Evolutionary conservation across 2,113 vertebrate species (phyloP), one percentile per base, ranked within the genome.

Genomic region (Desmodus rotundus): DNA sequence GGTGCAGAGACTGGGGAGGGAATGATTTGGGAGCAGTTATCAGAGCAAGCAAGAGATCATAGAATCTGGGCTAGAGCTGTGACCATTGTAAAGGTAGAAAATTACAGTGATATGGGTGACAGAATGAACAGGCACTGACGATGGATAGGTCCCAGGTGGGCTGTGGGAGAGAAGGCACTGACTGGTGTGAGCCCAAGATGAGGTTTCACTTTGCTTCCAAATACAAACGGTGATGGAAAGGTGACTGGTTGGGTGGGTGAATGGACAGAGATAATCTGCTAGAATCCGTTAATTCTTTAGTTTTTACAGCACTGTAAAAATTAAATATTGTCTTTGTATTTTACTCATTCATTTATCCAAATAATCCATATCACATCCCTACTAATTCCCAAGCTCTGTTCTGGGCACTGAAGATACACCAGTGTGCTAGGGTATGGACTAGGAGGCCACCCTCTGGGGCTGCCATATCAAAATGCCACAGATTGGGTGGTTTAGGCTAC

Each of bases 381-480:
- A 0, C 52, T 43, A 52, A 73, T 43, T 43, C 33, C 33, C 58
- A 80, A 17, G 33, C 58, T 20, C 28, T 61, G 31, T 24, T 61
- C 12, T 76, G 26, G 52, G 33, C 9, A 0, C n/a, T 36, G 36
- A 20, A 52, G 6, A 31, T 58, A 31, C 14, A 43, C 5, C 61
- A 68, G 8, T 80, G 74, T 26, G 7, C 31, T 33, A 50, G 28
- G 31, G 17, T 77, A 12, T 36, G 58, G 54, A 56, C n/a, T 28
- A n/a, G 54, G 72, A 80, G 22, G 22, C 28, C 7, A 0, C n/a
- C 24, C 74, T 36, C 31, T 41, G 1, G 7, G 65, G 22, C 56
- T 28, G 1, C 50, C 16, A 0, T 41, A 17, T n/a, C 50, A 13
- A 70, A 52, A 58, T 67, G 6, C 73, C n/a, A 0, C 17, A 24